Conservation (phyloP, 2,113 vertebrate species). For the Lycaon pictus region DNA sequence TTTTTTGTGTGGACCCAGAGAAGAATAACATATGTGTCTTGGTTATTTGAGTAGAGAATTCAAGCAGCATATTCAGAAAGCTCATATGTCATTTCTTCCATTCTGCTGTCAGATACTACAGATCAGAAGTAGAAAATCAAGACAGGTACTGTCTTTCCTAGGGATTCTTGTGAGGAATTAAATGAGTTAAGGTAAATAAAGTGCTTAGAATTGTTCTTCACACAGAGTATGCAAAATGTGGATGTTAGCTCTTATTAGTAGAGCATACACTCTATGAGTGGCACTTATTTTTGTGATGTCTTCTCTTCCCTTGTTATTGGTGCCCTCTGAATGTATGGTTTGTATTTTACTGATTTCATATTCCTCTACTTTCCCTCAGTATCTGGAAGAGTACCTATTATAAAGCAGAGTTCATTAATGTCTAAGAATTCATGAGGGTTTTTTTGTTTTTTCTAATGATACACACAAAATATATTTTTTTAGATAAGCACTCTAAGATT, state of each 20-base stretch:
- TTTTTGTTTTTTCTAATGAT: neutral
- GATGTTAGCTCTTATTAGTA: neutral
- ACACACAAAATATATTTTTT: neutral
- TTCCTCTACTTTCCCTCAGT: neutral
- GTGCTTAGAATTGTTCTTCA: neutral
- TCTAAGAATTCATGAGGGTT: neutral
- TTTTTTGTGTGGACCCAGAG: constrained; percentile 67
- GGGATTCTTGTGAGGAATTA: neutral
- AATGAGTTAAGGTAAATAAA: neutral
- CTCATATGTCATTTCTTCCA: neutral
- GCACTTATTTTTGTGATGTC: neutral
- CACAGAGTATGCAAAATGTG: neutral
- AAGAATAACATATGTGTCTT: constrained; percentile 62
- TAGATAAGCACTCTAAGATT: neutral
- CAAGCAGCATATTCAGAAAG: constrained; percentile 33
- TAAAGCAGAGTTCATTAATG: neutral
- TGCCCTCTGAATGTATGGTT: neutral
- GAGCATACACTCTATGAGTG: neutral
- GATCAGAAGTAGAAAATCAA: neutral
- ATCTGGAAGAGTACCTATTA: neutral
- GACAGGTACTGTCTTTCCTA: no score
- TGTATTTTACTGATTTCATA: neutral
- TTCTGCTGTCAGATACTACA: constrained; percentile 27
- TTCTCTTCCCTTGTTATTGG: neutral
- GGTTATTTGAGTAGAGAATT: constrained; percentile 52